A percentile compares a stretch with the other conserved stretches of the same genome.
Evolutionary conservation across 2,888 invertebrate species (phyloP).

Genomic region (Thereva nobilitata): DNA sequence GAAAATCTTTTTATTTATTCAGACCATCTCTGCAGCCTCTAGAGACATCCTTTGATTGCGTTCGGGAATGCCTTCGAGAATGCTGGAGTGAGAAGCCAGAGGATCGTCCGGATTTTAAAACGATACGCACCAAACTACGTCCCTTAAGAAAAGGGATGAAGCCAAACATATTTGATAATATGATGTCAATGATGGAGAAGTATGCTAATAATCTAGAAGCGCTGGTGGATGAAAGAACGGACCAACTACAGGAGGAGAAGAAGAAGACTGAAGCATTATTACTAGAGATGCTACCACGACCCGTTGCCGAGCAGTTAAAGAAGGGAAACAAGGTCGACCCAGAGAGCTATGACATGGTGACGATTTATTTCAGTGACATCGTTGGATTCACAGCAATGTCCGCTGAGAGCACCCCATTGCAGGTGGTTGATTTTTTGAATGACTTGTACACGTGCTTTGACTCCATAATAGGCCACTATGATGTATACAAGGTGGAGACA

Average conservation of each 20-base stretch:
- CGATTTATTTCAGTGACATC: constrained; percentile 94
- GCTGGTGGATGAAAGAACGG: constrained; percentile 90
- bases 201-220: constrained; percentile 94
- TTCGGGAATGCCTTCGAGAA: constrained; percentile 80
- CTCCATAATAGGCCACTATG: constrained; percentile 88
- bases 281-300: constrained; percentile 85
- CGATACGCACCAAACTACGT: constrained; percentile 75
- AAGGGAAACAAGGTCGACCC: constrained; percentile 86
- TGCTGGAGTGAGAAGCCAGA: constrained; percentile 86
- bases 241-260: constrained; percentile 92
- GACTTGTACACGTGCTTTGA: constrained; percentile 95
- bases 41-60: constrained; percentile 82
- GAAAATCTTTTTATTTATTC: background rate
- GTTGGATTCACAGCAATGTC: constrained; percentile 93
- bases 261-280: constrained; percentile 91
- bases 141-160: constrained; percentile 90
- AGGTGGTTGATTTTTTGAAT: constrained; percentile 91
- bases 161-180: constrained; percentile 95
- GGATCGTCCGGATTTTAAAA: constrained; percentile 82
- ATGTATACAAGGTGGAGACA: constrained; percentile 92
- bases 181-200: constrained; percentile 98
- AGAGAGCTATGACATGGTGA: constrained; percentile 83
- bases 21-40: constrained; percentile 80
- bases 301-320: constrained; percentile 91
- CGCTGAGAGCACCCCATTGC: constrained; percentile 85